Conservation (phyloP, 1,140 invertebrate genomes). For the Drosophila nannoptera region DNA sequence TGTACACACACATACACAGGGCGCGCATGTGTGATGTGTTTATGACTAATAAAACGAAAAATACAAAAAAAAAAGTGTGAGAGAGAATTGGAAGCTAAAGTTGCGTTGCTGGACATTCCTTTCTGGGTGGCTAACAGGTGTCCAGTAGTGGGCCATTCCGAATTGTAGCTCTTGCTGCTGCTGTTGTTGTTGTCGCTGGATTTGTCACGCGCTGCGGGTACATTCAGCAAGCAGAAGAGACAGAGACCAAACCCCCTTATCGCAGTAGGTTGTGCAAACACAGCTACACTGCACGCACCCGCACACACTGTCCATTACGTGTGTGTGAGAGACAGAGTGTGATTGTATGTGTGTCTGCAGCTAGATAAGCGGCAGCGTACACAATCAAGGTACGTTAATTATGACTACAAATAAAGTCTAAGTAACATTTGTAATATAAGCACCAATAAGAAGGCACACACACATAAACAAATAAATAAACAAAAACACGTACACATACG, state of each 20-base stretch:
- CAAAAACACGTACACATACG: slow-evolving; percentile 8
- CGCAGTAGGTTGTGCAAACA: slow-evolving; percentile 65
- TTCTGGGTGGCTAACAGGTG: slow-evolving; percentile 37
- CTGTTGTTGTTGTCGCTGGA: slow-evolving; percentile 16
- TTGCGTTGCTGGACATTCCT: slow-evolving; percentile 37
- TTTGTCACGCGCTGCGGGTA: slow-evolving; percentile 58
- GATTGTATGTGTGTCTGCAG: slow-evolving; percentile 20
- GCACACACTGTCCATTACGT: slow-evolving; percentile 13
- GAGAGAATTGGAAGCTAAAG: neutral
- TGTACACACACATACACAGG: neutral
- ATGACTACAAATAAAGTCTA: slow-evolving; percentile 48
- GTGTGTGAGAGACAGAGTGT: slow-evolving; percentile 6
- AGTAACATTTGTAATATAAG: slow-evolving; percentile 31
- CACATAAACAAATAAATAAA: slow-evolving; percentile 8
- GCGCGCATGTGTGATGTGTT: neutral
- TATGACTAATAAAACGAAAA: slow-evolving; percentile 19
- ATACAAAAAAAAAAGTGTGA: neutral
- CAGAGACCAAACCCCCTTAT: slow-evolving; percentile 39
- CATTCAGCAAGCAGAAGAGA: slow-evolving; percentile 35
- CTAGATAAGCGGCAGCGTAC: slow-evolving; percentile 52
- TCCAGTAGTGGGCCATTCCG: slow-evolving; percentile 31
- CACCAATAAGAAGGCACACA: slow-evolving; percentile 30
- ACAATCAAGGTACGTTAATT: slow-evolving; percentile 62
- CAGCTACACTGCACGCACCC: slow-evolving; percentile 19
- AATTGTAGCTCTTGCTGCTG: neutral